Percentiles rank a stretch among this genome's conserved stretches.
These are phyloP conservation scores for Avahi laniger DNA, from an alignment of 2,797 vertebrate species.

Conservation along the genomic window DNA sequence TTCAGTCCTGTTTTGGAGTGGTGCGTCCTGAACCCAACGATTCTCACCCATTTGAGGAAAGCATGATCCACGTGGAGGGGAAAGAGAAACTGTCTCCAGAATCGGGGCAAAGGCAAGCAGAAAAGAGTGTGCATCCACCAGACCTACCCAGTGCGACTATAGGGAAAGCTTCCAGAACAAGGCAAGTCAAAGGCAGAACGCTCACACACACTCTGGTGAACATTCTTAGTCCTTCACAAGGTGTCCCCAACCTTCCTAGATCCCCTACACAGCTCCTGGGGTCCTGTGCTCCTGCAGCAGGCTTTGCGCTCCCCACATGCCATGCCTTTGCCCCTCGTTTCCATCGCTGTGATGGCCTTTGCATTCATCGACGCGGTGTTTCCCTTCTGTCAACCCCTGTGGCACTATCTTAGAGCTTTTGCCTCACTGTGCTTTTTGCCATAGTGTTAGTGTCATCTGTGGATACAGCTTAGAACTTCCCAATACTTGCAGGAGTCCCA, in stretches of 20 bases:
- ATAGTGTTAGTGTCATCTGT: background rate
- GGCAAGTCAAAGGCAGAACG: background rate
- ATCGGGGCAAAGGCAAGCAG: background rate
- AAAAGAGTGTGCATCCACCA: background rate
- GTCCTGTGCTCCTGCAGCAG: background rate
- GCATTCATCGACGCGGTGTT: background rate
- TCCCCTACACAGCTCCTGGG: background rate
- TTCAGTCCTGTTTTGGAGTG: background rate
- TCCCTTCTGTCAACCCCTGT: background rate
- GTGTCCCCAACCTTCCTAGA: background rate
- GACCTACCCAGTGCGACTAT: background rate
- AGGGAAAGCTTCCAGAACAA: background rate
- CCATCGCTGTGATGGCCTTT: background rate
- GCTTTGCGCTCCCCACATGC: background rate
- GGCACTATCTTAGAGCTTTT: background rate
- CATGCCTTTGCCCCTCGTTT: background rate
- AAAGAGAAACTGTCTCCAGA: background rate
- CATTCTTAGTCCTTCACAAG: background rate
- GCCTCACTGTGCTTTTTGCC: background rate
- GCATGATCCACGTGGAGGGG: background rate
- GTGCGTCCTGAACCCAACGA: background rate
- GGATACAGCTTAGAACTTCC: background rate
- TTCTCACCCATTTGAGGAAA: background rate
- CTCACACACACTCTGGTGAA: background rate
- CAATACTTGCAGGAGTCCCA: background rate